Evolutionary conservation across 1,140 invertebrate species (phyloP).

Genomic region (Odontomachus brunneus): DNA sequence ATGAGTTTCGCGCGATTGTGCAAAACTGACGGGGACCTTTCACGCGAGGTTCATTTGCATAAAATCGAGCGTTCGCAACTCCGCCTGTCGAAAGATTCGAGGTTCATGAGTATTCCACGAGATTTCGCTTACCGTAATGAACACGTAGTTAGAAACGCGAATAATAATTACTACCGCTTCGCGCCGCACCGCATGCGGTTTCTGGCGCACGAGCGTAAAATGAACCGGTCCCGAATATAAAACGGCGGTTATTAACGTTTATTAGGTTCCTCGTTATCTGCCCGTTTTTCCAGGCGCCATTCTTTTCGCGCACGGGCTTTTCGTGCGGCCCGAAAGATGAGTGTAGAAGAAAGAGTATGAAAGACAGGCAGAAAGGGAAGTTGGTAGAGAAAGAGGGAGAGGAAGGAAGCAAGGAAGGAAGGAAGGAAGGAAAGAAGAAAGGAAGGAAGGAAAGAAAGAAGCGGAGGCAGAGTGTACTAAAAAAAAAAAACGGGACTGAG

Average conservation of each 20-base stretch:
- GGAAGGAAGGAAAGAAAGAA: constrained; percentile 34
- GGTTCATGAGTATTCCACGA: background rate
- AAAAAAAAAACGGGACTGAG: constrained; percentile 38
- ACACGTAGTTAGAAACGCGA: constrained; percentile 1
- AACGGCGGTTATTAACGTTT: constrained; percentile 43
- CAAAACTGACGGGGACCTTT: background rate
- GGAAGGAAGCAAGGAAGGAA: too few relatives aligned
- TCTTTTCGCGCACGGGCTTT: constrained; percentile 7
- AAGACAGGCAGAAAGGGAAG: too few relatives aligned
- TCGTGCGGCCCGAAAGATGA: constrained; percentile 11
- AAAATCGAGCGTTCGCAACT: background rate
- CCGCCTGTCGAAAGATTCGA: background rate
- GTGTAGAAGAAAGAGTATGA: too few relatives aligned
- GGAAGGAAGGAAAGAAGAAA: background rate
- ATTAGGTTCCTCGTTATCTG: constrained; percentile 45
- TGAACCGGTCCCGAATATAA: background rate
- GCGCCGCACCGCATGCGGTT: background rate
- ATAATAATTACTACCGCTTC: constrained; percentile 28
- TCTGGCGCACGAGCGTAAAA: background rate
- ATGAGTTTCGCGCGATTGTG: background rate
- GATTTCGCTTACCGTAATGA: constrained; percentile 9
- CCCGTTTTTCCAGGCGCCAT: background rate
- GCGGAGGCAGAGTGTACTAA: constrained; percentile 18
- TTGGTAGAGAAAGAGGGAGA: too few relatives aligned
- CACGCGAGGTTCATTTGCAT: constrained; percentile 4